Evolutionary conservation across 2,888 invertebrate genomes (phyloP).

Genomic region (Cataglyphis cursor): DNA sequence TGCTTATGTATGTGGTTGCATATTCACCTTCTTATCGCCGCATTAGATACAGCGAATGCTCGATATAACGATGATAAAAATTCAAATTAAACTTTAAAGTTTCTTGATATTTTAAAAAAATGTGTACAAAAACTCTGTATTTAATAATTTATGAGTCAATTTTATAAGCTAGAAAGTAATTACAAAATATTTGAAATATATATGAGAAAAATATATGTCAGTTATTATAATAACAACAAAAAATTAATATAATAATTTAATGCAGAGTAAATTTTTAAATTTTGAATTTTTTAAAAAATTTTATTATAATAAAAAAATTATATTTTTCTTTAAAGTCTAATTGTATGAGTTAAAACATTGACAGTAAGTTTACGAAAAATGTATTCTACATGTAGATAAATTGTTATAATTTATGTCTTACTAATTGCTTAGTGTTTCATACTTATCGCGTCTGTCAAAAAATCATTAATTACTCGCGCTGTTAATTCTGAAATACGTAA

Average conservation of each 20-base stretch:
- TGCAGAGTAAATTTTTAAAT: background rate
- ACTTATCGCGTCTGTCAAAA: constrained; percentile 12
- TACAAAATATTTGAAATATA: background rate
- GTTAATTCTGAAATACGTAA: constrained; percentile 10
- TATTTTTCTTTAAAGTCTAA: background rate
- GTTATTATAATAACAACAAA: background rate
- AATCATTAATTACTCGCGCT: constrained; percentile 27
- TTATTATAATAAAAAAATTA: background rate
- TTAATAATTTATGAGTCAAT: background rate
- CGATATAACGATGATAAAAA: background rate
- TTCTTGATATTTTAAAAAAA: background rate
- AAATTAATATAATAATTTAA: background rate
- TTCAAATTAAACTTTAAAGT: background rate
- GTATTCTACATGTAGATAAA: background rate
- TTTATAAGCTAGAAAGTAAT: background rate
- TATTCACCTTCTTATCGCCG: background rate
- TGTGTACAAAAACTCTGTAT: background rate
- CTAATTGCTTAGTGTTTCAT: constrained; percentile 16
- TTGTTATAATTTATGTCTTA: constrained; percentile 28
- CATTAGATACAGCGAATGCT: background rate
- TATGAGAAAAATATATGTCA: background rate
- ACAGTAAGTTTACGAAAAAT: background rate
- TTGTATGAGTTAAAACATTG: background rate
- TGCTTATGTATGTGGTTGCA: constrained; percentile 29
- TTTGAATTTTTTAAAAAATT: background rate